Conservation (phyloP, 2,888 invertebrate genomes). For the Idaea biselata region DNA sequence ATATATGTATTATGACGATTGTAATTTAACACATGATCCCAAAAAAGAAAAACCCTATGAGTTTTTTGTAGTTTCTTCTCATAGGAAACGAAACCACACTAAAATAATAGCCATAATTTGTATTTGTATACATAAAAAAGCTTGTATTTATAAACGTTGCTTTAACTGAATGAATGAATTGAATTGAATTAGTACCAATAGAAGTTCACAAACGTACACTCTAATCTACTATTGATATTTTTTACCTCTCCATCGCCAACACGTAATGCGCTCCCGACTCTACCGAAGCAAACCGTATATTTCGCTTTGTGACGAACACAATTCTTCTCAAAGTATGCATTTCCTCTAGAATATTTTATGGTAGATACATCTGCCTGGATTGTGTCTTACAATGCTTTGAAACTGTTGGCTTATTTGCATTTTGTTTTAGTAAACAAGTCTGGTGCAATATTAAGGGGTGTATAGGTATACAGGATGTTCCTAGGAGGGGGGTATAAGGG, state of each 20-base stretch:
- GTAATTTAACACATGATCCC: too few relatives aligned
- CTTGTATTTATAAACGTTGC: too few relatives aligned
- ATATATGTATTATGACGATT: too few relatives aligned
- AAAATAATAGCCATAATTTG: too few relatives aligned
- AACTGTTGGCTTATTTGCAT: constrained; percentile 23
- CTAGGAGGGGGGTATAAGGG: too few relatives aligned
- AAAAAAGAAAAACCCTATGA: too few relatives aligned
- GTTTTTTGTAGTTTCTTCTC: too few relatives aligned
- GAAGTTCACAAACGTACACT: neutral
- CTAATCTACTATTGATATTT: neutral
- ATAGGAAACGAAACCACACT: too few relatives aligned
- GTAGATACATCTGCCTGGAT: constrained; percentile 28
- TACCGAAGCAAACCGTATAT: neutral
- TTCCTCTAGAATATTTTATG: constrained; percentile 29
- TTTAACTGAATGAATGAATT: too few relatives aligned
- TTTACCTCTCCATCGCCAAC: neutral
- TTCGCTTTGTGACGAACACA: constrained; percentile 23
- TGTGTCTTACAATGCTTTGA: constrained; percentile 21
- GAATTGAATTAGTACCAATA: too few relatives aligned
- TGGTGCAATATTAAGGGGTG: constrained; percentile 18
- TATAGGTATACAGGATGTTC: too few relatives aligned
- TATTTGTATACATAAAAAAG: too few relatives aligned
- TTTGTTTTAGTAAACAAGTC: constrained; percentile 20
- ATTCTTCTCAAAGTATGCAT: constrained; percentile 25
- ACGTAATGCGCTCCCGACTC: constrained; percentile 20